Evolutionary conservation across 2,888 invertebrate genomes (phyloP), one percentile per base, ranked within the genome.

Genomic region (Lissocephala sabroskyi): DNA sequence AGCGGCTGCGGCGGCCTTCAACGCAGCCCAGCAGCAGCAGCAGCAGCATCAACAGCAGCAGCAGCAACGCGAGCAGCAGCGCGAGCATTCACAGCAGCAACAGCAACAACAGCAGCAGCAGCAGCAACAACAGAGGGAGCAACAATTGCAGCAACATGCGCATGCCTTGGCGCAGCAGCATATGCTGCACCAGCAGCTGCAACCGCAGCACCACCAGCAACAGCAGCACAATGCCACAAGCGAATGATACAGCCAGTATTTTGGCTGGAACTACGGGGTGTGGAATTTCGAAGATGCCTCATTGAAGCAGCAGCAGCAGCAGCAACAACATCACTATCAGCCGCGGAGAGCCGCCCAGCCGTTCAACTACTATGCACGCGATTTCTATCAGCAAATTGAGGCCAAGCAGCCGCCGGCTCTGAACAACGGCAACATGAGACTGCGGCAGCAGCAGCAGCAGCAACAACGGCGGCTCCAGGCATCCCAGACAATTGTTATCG

Each of bases 1-100:
- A 82, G 86, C 86, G 73, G 83, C 84, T 23, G 84, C 84, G 14
- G 84, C 84, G 9, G 82, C 82, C 9, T 80, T 79, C 9, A 79
- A 76, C 33, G 81, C 80, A 37, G 81, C 76, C 40, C 82, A 80
- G 19, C 81, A 81, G 44, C 65, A 71, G 41, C 66, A 68, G 28
- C 64, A 65, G 6, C 65, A 71, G 41, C 66, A 68, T 26, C 64
- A 65, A 5, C 74, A 79, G 9, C 76, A 79, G 2, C 76, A 79
- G 0, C 79, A 80, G 1, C 81, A 80, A 1, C 75, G 80, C 44
- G 64, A 79, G 0, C 75, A 79, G 5, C 68, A 63, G 0, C 79
- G 76, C 7, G 67, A 67, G 9, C 74, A 63, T 37, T 78, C 60
- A 35, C 75, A 66, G 37, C 62, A 64, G 37, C 66, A 73, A 7